Base-by-base conservation (phyloP, 2,888 invertebrate species). In the Lymantria dispar region DNA sequence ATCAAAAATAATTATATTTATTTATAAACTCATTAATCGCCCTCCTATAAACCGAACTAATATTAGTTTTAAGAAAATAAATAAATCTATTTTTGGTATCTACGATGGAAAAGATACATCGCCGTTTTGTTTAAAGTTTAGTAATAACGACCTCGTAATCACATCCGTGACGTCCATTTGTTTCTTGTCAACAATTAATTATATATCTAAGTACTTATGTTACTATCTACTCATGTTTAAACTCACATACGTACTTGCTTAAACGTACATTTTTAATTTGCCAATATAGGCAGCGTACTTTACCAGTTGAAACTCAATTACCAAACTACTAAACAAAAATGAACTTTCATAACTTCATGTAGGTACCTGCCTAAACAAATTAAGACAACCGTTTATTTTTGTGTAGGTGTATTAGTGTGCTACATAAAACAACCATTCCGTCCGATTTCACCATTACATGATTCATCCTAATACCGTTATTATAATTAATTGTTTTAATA, bases 101-200 rank as follows among this genome's bases (percentile, higher is more conserved):
- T 37, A 48, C 41, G 58, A 52, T 45, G 15, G 15, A 48, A 42
- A 47, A 48, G 48, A 11, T 51, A 36, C 45, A 39, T 14, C 33
- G 33, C 43, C 44, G 51, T 63, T 54, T 49, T 36, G 46, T 56
- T 8, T 44, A 22, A 41, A 47, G 49, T 59, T 48, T 45, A 49
- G 47, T 51, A 61, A 50, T 52, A 36, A 48, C 45, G 59, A 55
- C 57, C 59, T 61, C 61, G 60, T 58, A 59, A 58, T 58, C 61
- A 54, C 54, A 57, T 58, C 56, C 68, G 59, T 68, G 61, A 68
- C 70, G 69, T 61, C 29, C 51, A 51, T 56, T 54, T 50, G 39
- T 44, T 43, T 54, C 39, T 38, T 38, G 13, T 38, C 10, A 33
- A 33, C 33, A 33, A 33, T 33, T 33, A 33, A 22, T 5, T 22